phyloP scores from a whole-genome alignment of 30 jellyfish, hydroid and myxozoan species.

The Aurelia aurita region DNA sequence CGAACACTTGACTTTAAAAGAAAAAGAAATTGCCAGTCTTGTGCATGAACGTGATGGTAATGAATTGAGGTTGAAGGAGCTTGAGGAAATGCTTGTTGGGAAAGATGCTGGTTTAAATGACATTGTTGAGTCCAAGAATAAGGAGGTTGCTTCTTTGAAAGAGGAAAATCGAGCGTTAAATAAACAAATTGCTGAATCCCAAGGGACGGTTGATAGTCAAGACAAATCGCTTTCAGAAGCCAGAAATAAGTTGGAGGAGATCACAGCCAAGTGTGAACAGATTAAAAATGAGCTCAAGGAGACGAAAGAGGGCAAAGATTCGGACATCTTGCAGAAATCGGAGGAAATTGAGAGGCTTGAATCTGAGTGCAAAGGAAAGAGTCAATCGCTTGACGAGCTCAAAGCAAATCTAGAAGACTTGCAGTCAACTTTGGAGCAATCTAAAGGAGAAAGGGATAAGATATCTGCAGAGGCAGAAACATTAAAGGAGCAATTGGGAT shows the following conservation, averaged over 20 bases:
- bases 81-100: conserved; percentile 29
- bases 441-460: not conserved
- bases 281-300: not conserved
- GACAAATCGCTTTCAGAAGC: conserved; percentile 13
- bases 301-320: not conserved
- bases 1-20: not conserved
- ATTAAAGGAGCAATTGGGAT: not conserved
- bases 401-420: not conserved
- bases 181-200: conserved; percentile 1
- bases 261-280: conserved; percentile 5
- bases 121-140: conserved; percentile 43
- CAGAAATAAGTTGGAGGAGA: conserved; percentile 7
- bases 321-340: not conserved
- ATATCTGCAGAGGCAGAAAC: not conserved
- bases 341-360: conserved; percentile 18
- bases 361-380: not conserved
- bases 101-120: conserved; percentile 24
- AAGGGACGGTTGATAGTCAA: not conserved
- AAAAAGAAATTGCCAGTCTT: not conserved
- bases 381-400: not conserved
- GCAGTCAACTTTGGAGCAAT: not conserved
- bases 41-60: not conserved
- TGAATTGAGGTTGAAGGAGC: conserved; percentile 7
- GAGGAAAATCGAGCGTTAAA: conserved; percentile 23
- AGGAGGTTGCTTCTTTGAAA: conserved; percentile 32